Evolutionary conservation across 2,113 vertebrate genomes (phyloP).

Genomic region (Psittacara wagleri): DNA sequence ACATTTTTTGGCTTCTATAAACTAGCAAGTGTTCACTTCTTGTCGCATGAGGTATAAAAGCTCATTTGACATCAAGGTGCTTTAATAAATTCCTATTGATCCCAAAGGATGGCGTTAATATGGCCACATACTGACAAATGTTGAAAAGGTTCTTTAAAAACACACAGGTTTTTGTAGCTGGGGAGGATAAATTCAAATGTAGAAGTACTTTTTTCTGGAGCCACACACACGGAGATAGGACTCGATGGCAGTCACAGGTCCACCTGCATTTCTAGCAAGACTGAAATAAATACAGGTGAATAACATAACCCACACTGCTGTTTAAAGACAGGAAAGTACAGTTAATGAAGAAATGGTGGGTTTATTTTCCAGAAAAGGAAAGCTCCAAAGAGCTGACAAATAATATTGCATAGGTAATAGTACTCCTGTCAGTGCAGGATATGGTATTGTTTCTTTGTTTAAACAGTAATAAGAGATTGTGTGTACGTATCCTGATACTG

Average conservation of each 20-base stretch:
- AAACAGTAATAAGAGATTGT: not conserved
- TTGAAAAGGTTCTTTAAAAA: not conserved
- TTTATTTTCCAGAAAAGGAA: slow-evolving; percentile 27
- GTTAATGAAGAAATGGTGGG: not conserved
- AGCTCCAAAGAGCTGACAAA: not conserved
- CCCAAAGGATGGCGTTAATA: not conserved
- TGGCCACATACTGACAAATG: not conserved
- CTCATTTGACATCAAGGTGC: not conserved
- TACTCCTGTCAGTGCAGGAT: not conserved
- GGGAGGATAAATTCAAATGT: not conserved
- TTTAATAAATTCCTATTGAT: not conserved
- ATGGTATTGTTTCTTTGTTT: slow-evolving; percentile 2
- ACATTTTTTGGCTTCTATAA: not conserved
- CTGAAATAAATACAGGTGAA: not conserved
- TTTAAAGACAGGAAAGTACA: not conserved
- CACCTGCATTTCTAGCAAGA: not conserved
- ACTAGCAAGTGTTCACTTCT: not conserved
- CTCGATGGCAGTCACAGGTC: not conserved
- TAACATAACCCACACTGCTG: not conserved
- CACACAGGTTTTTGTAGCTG: not conserved
- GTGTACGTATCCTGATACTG: not conserved
- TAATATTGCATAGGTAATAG: not conserved
- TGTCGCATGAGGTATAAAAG: not conserved
- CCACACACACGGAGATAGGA: not conserved
- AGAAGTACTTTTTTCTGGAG: not conserved